These are phyloP conservation scores for Drosophila insularis DNA, from an alignment of 1,140 invertebrate genomes.

Conservation along the genomic window DNA sequence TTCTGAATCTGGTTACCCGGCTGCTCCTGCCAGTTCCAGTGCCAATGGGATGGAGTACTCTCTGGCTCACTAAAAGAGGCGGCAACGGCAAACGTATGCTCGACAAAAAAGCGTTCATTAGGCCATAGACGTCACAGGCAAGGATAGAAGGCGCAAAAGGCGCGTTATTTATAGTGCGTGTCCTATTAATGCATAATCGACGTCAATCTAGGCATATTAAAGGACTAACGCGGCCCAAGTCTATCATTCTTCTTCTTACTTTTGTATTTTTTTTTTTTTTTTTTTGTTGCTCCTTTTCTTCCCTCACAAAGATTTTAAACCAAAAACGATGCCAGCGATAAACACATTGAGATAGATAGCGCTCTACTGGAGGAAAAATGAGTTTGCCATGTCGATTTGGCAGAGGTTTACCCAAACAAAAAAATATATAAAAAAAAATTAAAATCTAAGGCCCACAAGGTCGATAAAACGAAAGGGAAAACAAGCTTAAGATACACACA, in stretches of 20 bases:
- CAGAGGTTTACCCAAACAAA: constrained; percentile 1
- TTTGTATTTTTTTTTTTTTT: not conserved
- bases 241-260: constrained; percentile 27
- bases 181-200: constrained; percentile 75
- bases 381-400: constrained; percentile 38
- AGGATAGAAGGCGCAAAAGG: constrained; percentile 47
- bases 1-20: constrained; percentile 2
- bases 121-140: constrained; percentile 72
- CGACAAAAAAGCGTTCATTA: constrained; percentile 68
- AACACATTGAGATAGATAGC: constrained; percentile 42
- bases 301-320: constrained; percentile 47
- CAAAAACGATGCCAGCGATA: constrained; percentile 36
- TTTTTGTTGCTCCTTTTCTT: not conserved
- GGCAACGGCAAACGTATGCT: constrained; percentile 68
- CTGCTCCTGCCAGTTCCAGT: not conserved
- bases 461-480: constrained; percentile 5
- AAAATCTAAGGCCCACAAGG: not conserved
- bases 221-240: constrained; percentile 67
- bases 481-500: not conserved
- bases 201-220: constrained; percentile 78
- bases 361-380: constrained; percentile 50
- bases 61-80: constrained; percentile 13
- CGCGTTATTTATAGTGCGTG: constrained; percentile 78
- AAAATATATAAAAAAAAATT: not conserved
- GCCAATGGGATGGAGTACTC: not conserved